Conservation (phyloP, 2,113 vertebrate genomes). For the Zingel zingel region DNA sequence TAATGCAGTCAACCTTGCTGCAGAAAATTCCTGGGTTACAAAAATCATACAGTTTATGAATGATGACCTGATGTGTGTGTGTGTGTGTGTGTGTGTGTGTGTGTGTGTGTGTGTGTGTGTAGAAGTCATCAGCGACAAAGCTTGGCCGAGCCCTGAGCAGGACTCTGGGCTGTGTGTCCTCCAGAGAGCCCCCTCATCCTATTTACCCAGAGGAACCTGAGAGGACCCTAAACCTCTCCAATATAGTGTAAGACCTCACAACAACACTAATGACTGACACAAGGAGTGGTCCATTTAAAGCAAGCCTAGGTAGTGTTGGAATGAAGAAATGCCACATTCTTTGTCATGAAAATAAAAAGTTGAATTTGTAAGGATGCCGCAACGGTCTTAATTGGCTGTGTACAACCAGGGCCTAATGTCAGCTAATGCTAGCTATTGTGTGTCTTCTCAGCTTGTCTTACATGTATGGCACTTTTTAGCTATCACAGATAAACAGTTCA, state of each 20-base stretch:
- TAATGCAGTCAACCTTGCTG: neutral
- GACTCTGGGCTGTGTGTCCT: slow-evolving; percentile 94
- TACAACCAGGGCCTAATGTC: too few relatives aligned
- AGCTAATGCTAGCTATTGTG: too few relatives aligned
- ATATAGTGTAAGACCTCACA: slow-evolving; percentile 89
- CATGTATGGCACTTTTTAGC: too few relatives aligned
- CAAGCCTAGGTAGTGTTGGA: too few relatives aligned
- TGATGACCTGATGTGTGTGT: slow-evolving; percentile 2
- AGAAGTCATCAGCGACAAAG: slow-evolving; percentile 97
- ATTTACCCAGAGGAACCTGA: slow-evolving; percentile 94
- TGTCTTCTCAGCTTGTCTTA: too few relatives aligned
- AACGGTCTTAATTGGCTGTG: too few relatives aligned
- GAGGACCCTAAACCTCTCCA: slow-evolving; percentile 92
- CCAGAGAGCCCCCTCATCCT: slow-evolving; percentile 89
- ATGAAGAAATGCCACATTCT: too few relatives aligned
- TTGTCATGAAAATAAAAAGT: too few relatives aligned
- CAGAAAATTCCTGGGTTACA: neutral
- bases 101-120: slow-evolving; percentile 46
- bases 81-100: neutral
- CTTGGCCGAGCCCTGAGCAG: slow-evolving; percentile 94
- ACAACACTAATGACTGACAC: neutral
- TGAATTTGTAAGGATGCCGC: too few relatives aligned
- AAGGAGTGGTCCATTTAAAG: too few relatives aligned
- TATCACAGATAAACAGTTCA: too few relatives aligned
- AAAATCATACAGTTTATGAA: neutral